Percentiles rank a stretch among this genome's conserved stretches.
phyloP scores from a whole-genome alignment of 1,140 invertebrate genomes.

The Condylostylus longicornis region DNA sequence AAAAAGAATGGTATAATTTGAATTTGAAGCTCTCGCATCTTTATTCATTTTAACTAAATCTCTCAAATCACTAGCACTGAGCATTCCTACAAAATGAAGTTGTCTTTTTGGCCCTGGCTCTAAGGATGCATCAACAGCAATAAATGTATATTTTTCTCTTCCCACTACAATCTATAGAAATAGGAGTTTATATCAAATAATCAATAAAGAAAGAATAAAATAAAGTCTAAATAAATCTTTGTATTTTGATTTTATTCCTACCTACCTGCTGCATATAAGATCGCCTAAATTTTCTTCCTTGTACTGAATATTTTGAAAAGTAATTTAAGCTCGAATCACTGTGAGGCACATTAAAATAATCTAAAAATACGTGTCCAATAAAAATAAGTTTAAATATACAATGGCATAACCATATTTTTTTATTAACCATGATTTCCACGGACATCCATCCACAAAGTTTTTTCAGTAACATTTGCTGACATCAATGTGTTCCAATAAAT shows the following conservation, averaged over 20 bases:
- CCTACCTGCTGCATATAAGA: constrained; percentile 62
- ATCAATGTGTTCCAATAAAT: constrained; percentile 59
- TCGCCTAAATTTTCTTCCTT: constrained; percentile 50
- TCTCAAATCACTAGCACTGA: constrained; percentile 43
- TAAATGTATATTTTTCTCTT: constrained; percentile 52
- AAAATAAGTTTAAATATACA: constrained; percentile 2
- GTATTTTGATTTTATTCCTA: constrained; percentile 25
- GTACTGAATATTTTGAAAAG: constrained; percentile 65
- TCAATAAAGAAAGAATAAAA: not conserved
- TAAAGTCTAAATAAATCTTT: not conserved
- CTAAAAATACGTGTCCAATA: constrained; percentile 42
- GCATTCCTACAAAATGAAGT: constrained; percentile 81
- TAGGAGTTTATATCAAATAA: not conserved
- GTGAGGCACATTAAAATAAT: constrained; percentile 75
- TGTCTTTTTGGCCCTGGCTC: constrained; percentile 72
- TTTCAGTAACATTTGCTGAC: constrained; percentile 47
- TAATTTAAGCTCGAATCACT: constrained; percentile 56
- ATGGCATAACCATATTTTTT: constrained; percentile 1
- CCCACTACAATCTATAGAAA: not conserved
- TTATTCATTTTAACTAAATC: constrained; percentile 38
- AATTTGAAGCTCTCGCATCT: constrained; percentile 32
- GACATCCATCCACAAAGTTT: constrained; percentile 76
- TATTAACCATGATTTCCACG: constrained; percentile 89
- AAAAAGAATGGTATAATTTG: constrained; percentile 61
- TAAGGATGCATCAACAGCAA: constrained; percentile 77